Base-by-base conservation (phyloP, 2,113 vertebrate genomes). In the Trichechus manatus region DNA sequence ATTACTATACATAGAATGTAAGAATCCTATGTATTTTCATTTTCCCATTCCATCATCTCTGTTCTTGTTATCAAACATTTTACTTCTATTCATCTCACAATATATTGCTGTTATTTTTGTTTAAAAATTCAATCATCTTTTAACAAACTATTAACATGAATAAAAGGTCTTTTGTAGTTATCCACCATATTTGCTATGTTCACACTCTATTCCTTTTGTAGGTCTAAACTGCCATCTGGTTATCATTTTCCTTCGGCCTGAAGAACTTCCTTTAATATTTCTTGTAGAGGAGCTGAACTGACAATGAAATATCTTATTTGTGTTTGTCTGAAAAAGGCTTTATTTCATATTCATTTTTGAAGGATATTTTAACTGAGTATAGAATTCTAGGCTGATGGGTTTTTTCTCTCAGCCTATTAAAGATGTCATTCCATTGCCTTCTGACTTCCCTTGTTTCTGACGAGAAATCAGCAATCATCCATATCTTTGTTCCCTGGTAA, bases 401-500 rank as follows among this genome's bases (percentile, higher is more conserved):
- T 91, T 86, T 96, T 97, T 93, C 82, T 96, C 97, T 96, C 90
- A 87, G 92, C 86, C 79, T 92, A n/a, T 91, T 79, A 77, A 96
- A 94, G 87, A 87, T 96, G 68, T 97, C 20, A 0, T 96, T 97
- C 89, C 84, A 91, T 91, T 94, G 92, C 96, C 92, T 93, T 93
- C 92, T 97, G 94, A 78, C 77, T 96, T 96, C 75, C 63, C 89
- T 81, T 95, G 80, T 84, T 97, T 97, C 78, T 96, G 77, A 87
- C 23, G 1, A 94, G 91, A 97, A 88, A 86, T 86, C 94, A 97
- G 64, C 1, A 27, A 59, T 92, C 39, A 93, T 95, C 96, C 87
- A 95, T 95, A 90, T 95, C 94, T 97, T 97, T 97, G 91, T 95
- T 87, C 64, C 88, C 72, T 87, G 95, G 42, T 94, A 95, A 97